Evolutionary conservation across 2,113 vertebrate species (phyloP), one percentile per base, ranked within the genome.

Genomic region (Nyctereutes procyonoides): DNA sequence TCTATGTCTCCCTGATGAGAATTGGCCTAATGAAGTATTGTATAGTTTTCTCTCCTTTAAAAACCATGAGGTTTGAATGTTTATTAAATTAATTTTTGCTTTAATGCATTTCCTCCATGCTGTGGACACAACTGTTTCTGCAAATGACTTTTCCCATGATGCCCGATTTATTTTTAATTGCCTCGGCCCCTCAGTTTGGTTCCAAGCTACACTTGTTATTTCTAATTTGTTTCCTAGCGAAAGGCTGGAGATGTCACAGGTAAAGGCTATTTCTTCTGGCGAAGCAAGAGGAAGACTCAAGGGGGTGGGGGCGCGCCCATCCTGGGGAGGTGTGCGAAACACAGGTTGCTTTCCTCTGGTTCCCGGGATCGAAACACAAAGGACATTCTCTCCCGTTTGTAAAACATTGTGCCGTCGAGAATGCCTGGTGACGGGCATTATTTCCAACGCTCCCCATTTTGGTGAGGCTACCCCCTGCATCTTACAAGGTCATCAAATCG

Each of bases 121-220:
- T 98, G 96, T 16, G 2, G 98, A 98, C 97, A 96, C 95, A 98
- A 97, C 97, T 97, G 89, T 98, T 97, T 97, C 93, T 65, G 81
- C 97, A 95, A 98, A 98, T 98, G 98, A 98, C 98, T 97, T 98
- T 98, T 96, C 98, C 98, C 88, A 94, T 97, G 96, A 97, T 76
- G 76, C 76, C 84, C 96, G 97, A 97, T 98, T 98, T 98, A 98
- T 97, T 98, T 98, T 98, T 98, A 98, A 98, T 98, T 98, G 98
- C 95, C 96, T 98, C 90, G 97, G 97, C 95, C 98, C 98, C 92
- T 98, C 88, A 83, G 97, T 97, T 96, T 96, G 96, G 91, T 97
- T 98, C 97, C 93, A 93, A 63, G 94, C 28, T 65, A 22, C 56
- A 80, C 53, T 96, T 88, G 38, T 77, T 69, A 90, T 69, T 93